Base-by-base conservation (phyloP, 2,888 invertebrate species). In the Melanostoma mellinum region DNA sequence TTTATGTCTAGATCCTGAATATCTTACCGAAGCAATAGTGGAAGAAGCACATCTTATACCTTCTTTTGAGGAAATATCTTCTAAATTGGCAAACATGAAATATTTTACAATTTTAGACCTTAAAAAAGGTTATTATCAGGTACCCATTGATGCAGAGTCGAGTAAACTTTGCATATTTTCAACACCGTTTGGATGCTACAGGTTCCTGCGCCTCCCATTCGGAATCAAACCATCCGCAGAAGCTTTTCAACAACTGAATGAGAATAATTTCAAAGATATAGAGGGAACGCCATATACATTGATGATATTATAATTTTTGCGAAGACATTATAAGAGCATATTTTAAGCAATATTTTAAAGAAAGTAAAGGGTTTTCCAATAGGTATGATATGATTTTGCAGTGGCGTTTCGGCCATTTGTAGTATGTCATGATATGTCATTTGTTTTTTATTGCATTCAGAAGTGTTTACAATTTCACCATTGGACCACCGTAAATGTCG, bases 291-390 rank as follows among this genome's bases (percentile, higher is more conserved):
- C 10, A 44, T 44, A 10, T 44, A 10, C 10, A 44, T 44, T 44
- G 44, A 69, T 87, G 8, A 79, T 89, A 1, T 89, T 88, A 89
- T 85, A 88, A 89, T 88, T 35, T 79, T 80, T 73, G 87, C 77
- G 6, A 40, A 56, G 58, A 77, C 36, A 48, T 33, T 61, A 33
- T 79, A 67, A 68, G 85, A 71, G 68, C 85, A 86, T 80, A n/a
- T n/a, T n/a, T n/a, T n/a, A n/a, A 80, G 85, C 74, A 9, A 46
- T 40, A 81, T 63, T 9, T 38, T 85, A 38, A 20, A 80, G 6
- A 33, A 9, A 42, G 86, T 86, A n/a, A n/a, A n/a, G n/a, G n/a
- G n/a, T n/a, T n/a, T n/a, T n/a, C n/a, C n/a, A n/a, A n/a, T n/a
- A n/a, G n/a, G n/a, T n/a, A n/a, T n/a, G n/a, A n/a, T n/a, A n/a